These are phyloP conservation scores for Oikopleura dioica DNA, from an alignment of 23 tunicate genomes.

Conservation along the genomic window DNA sequence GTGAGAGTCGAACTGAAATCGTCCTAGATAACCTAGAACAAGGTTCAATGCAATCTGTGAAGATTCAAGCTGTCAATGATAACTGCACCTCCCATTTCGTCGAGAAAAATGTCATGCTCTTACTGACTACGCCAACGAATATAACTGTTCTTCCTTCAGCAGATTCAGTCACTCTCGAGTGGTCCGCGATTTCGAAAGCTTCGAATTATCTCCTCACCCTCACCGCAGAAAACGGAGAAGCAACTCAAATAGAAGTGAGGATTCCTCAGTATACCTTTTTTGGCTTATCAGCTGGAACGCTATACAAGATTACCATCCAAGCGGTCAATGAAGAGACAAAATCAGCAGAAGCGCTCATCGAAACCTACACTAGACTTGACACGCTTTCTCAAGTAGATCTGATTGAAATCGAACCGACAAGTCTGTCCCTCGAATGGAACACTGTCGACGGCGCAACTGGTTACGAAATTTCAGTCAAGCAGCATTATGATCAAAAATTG, in stretches of 20 bases:
- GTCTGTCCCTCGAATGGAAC: background rate
- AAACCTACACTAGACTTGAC: background rate
- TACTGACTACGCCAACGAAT: background rate
- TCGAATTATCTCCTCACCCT: background rate
- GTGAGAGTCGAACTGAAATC: no score
- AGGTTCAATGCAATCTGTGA: background rate
- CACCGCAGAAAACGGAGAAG: background rate
- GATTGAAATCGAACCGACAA: background rate
- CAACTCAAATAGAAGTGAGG: no score
- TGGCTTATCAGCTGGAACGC: background rate
- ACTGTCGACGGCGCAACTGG: background rate
- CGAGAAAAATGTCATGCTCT: background rate
- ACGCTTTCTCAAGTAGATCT: background rate
- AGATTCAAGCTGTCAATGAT: background rate
- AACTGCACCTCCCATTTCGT: background rate
- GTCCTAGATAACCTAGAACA: background rate
- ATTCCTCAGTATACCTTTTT: background rate
- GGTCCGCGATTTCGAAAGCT: background rate
- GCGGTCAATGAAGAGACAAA: background rate
- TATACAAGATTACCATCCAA: background rate
- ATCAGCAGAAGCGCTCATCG: background rate
- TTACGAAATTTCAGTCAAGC: background rate
- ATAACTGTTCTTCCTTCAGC: background rate
- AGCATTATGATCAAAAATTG: background rate
- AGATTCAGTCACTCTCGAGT: background rate